Evolutionary conservation across 2,113 vertebrate genomes (phyloP).

Genomic region (Phyllostomus hastatus): DNA sequence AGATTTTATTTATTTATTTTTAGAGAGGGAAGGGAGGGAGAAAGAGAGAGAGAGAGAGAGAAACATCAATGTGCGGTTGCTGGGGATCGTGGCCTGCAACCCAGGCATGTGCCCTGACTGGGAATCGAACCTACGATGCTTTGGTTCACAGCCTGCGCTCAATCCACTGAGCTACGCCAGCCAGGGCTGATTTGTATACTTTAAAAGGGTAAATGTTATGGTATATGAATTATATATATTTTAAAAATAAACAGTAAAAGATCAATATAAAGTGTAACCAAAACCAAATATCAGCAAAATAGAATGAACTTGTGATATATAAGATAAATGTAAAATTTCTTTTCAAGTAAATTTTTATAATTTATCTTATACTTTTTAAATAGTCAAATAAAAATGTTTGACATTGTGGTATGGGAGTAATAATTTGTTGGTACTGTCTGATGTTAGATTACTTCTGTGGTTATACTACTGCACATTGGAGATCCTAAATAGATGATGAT

Average conservation of each 20-base stretch:
- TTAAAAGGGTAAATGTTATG: not conserved
- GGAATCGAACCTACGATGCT: too few relatives aligned
- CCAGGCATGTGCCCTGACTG: too few relatives aligned
- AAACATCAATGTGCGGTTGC: too few relatives aligned
- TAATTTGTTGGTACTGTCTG: not conserved
- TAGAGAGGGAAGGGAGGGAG: too few relatives aligned
- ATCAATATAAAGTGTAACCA: not conserved
- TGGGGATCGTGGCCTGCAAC: too few relatives aligned
- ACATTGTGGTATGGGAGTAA: not conserved
- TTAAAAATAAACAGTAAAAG: not conserved
- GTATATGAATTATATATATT: not conserved
- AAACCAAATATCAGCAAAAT: not conserved
- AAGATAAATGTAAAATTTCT: not conserved
- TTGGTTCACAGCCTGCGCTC: too few relatives aligned
- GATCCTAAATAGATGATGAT: not conserved
- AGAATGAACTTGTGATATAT: not conserved
- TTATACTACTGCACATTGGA: not conserved
- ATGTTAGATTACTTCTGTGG: not conserved
- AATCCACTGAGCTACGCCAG: too few relatives aligned
- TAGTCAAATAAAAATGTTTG: not conserved
- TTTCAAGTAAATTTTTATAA: not conserved
- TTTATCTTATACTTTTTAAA: constrained; percentile 2
- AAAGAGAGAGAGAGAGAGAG: too few relatives aligned
- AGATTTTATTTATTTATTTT: too few relatives aligned
- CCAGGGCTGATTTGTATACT: not conserved